Conservation (phyloP, 1,140 invertebrate species). For the Armadillidium nasatum region DNA sequence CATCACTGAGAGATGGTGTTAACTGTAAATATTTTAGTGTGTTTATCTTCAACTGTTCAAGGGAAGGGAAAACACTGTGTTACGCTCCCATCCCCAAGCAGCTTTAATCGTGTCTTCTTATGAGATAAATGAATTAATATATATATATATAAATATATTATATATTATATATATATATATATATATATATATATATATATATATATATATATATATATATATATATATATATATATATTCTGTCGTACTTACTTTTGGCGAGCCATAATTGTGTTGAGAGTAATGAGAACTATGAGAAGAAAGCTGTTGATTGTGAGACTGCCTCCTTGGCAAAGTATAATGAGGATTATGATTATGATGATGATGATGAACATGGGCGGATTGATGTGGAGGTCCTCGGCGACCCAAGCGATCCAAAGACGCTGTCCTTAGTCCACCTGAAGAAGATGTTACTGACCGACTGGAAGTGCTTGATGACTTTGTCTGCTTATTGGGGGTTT, state of each 20-base stretch:
- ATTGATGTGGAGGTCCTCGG: not conserved
- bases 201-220: constrained; percentile 10
- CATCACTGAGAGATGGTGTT: too few relatives aligned
- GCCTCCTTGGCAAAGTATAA: not conserved
- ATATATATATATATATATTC: constrained; percentile 8
- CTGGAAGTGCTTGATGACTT: not conserved
- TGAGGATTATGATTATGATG: not conserved
- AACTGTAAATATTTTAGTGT: too few relatives aligned
- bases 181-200: constrained; percentile 15
- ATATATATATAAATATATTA: not conserved
- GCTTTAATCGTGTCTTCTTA: too few relatives aligned
- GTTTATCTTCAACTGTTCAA: too few relatives aligned
- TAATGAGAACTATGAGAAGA: not conserved
- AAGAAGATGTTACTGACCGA: not conserved
- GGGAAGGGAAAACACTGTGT: too few relatives aligned
- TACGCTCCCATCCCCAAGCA: too few relatives aligned
- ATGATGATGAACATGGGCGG: not conserved
- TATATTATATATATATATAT: constrained; percentile 8
- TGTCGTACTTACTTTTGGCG: not conserved
- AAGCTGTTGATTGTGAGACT: not conserved
- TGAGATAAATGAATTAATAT: not conserved
- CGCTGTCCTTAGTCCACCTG: not conserved
- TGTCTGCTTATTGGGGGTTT: not conserved
- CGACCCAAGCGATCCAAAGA: constrained; percentile 4
- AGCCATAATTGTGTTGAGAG: not conserved